phyloP scores from a whole-genome alignment of 1,140 invertebrate genomes.

The Heliconius himera region DNA sequence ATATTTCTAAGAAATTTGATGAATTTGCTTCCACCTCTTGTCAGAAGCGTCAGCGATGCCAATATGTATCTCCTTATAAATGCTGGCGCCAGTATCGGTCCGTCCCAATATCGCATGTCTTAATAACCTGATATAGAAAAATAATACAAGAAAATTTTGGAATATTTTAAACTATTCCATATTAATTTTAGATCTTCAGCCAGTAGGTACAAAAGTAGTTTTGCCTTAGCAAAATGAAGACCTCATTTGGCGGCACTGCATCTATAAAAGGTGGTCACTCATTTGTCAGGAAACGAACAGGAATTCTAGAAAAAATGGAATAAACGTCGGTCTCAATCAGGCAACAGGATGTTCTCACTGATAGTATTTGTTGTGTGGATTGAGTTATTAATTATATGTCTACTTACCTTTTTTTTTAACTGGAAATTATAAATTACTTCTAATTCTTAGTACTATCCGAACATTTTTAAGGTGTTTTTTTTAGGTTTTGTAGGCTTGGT shows the following conservation, averaged over 20 bases:
- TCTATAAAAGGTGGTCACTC: conserved; percentile 37
- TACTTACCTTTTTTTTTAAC: conserved; percentile 22
- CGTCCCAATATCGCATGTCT: conserved; percentile 43
- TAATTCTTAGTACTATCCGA: background rate
- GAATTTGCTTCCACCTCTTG: conserved; percentile 30
- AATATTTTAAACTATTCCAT: background rate
- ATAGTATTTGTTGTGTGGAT: conserved; percentile 33
- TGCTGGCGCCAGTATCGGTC: conserved; percentile 39
- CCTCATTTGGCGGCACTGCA: conserved; percentile 14
- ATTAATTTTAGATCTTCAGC: background rate
- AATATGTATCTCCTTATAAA: conserved; percentile 30
- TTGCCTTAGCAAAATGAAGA: background rate
- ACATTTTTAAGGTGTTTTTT: background rate
- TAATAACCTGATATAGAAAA: conserved; percentile 42
- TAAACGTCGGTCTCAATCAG: conserved; percentile 36
- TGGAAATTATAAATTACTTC: conserved; percentile 1
- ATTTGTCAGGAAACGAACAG: conserved; percentile 46
- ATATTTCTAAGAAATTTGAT: conserved; percentile 39
- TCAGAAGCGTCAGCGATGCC: conserved; percentile 35
- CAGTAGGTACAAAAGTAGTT: background rate
- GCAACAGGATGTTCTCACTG: conserved; percentile 37
- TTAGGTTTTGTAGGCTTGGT: background rate
- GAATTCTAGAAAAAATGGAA: conserved; percentile 39
- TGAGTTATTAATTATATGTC: conserved; percentile 40
- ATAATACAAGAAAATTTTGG: conserved; percentile 25